phyloP scores from a whole-genome alignment of 1,140 invertebrate species.

The Ceratoteleas bidentatus region DNA sequence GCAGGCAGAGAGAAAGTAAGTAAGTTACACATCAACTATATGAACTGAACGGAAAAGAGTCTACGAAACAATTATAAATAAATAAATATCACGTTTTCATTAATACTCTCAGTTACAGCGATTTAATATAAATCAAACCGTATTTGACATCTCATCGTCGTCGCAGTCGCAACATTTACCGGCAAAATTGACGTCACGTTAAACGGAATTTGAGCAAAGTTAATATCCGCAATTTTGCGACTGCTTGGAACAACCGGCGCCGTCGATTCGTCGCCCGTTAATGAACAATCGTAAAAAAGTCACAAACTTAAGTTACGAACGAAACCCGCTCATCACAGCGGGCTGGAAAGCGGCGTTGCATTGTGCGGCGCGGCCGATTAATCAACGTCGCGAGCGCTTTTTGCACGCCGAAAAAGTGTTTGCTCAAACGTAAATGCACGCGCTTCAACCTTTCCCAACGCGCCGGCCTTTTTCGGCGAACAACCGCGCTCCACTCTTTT shows the following conservation, averaged over 20 bases:
- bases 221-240: conserved; percentile 57
- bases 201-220: conserved; percentile 47
- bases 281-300: conserved; percentile 22
- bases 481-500: too few relatives aligned
- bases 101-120: too few relatives aligned
- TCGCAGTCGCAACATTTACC: conserved; percentile 45
- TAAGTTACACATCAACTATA: too few relatives aligned
- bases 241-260: conserved; percentile 51
- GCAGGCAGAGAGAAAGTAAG: too few relatives aligned
- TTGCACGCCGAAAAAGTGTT: background rate
- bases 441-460: too few relatives aligned
- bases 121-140: too few relatives aligned
- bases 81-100: too few relatives aligned
- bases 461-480: too few relatives aligned
- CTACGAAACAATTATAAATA: too few relatives aligned
- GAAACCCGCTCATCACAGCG: background rate
- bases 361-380: conserved; percentile 30
- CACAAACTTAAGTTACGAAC: conserved; percentile 23
- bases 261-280: conserved; percentile 20
- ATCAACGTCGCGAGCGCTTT: conserved; percentile 7
- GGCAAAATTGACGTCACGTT: conserved; percentile 27
- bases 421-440: too few relatives aligned
- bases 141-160: too few relatives aligned
- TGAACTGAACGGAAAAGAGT: too few relatives aligned
- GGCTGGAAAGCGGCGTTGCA: conserved; percentile 18